phyloP scores from a whole-genome alignment of 2,797 vertebrate genomes.

The Arremon brunneinucha region DNA sequence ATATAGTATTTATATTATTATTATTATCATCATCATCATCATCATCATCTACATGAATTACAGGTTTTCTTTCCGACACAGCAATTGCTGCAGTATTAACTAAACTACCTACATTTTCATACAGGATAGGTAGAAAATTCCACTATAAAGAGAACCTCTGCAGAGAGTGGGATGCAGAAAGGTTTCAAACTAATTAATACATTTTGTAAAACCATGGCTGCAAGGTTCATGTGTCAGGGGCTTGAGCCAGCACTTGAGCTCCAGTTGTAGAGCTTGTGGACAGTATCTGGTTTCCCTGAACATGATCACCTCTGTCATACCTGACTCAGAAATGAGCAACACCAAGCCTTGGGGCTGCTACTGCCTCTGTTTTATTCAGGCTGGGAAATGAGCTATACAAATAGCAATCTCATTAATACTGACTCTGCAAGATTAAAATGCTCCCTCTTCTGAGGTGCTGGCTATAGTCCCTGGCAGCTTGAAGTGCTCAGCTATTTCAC shows the following conservation, averaged over 20 bases:
- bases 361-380: background rate
- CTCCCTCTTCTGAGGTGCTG: background rate
- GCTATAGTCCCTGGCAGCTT: background rate
- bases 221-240: background rate
- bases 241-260: background rate
- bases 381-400: background rate
- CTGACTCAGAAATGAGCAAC: background rate
- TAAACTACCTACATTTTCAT: background rate
- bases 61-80: background rate
- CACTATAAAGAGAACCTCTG: background rate
- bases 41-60: background rate
- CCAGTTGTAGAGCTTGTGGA: background rate
- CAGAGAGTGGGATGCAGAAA: background rate
- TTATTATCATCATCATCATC: background rate
- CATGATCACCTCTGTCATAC: background rate
- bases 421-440: background rate
- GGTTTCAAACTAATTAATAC: background rate
- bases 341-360: background rate
- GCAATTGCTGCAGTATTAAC: background rate
- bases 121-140: background rate
- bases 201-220: background rate
- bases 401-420: background rate
- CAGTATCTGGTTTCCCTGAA: background rate
- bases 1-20: background rate
- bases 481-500: background rate